Base-by-base conservation (phyloP, 2,797 vertebrate species). In the Psittacula derbiana region DNA sequence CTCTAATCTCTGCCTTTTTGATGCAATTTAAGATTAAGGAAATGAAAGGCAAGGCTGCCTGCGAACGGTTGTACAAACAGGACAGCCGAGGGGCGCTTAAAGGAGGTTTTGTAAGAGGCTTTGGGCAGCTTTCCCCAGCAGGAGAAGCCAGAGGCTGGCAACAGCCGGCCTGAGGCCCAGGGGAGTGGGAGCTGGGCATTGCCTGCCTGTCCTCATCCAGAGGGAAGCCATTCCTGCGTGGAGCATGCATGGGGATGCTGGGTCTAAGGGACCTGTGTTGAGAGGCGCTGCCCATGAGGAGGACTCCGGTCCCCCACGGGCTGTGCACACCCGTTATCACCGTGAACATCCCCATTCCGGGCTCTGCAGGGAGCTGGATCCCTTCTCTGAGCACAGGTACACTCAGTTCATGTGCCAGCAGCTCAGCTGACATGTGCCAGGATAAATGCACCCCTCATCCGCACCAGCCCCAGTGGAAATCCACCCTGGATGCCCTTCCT, bases 21-120 rank as follows among this genome's bases (percentile, higher is more conserved):
- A 98, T 98, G 98, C 97, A 98, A 97, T 98, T 98, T 98, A 94
- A 98, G 98, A 98, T 98, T 97, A 98, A 97, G 97, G 96, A 97
- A 98, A 98, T 98, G 97, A 98, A 98, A 98, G 97, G 95, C 92
- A 95, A 95, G 96, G 95, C 97, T 97, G 96, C 76, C 96, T 96
- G 97, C 3, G 46, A 94, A 72, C n/a, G 8, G 86, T 93, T 97
- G 94, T 95, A 97, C 97, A 97, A 97, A 97, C 97, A 97, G 97
- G 97, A 97, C 95, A 94, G 97, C 95, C 82, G 2, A 93, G 92
- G 93, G 97, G 94, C 44, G 66, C 94, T 93, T 78, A 61, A 64
- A 96, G 97, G 96, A 88, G 2, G 85, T 90, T 96, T 80, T 97
- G 87, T 81, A 86, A 97, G 95, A 95, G 94, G 97, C 96, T 97